Evolutionary conservation across 2,797 vertebrate genomes (phyloP), one percentile per base, ranked within the genome.

Genomic region (Megaceryle alcyon): DNA sequence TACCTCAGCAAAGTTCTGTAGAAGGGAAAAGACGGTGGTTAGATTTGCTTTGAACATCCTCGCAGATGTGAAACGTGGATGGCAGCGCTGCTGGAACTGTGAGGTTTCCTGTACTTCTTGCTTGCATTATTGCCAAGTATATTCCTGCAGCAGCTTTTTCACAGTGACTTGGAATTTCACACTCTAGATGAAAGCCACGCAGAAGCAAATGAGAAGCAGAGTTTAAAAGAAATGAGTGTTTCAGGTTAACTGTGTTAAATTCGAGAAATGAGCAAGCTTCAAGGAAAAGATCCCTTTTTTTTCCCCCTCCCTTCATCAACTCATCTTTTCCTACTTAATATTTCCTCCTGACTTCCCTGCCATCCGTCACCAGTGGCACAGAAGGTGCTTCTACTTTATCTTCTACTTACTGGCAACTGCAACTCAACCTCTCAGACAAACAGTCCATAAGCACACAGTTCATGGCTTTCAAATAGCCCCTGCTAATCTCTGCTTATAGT

Each of bases 41-140:
- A 35, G 56, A 29, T 83, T 64, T 80, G 64, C 76, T 82, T 43
- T 88, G 25, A 78, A 48, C 19, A 70, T 86, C 82, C 85, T 48
- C 19, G 35, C 82, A 65, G 92, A 91, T 94, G 89, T 28, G 86
- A 92, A 92, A 95, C 33, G 60, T 92, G 92, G 94, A 95, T 91
- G 96, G 92, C 92, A 96, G 68, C 3, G 43, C 10, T 84, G 77
- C 90, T 96, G 93, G 95, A 96, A 96, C n/a, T 29, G 53, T 51
- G 91, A 96, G 81, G 92, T 82, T 95, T 95, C 90, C 94, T 90
- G 77, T 96, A 94, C 90, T 96, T 92, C 82, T 73, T 84, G 56
- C 78, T 65, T 54, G 80, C 83, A 49, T 57, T 5, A 19, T 43
- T 93, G 95, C 96, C 95, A 96, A 95, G 90, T 95, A 86, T 95